Base-by-base conservation (phyloP, 2,797 vertebrate species). In the Atherinosoma microstoma region DNA sequence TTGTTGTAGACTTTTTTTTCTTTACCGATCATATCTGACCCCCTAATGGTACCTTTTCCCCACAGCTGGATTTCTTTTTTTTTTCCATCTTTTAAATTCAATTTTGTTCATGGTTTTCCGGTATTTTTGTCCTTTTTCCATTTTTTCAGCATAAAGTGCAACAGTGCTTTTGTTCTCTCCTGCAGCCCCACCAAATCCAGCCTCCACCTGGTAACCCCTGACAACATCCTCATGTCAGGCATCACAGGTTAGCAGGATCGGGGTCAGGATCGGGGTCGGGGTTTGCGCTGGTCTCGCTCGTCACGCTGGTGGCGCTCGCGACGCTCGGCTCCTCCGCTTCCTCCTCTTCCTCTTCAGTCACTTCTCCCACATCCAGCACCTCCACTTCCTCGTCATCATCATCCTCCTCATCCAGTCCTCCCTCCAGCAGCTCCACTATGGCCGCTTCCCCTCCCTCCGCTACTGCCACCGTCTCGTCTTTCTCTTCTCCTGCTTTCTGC, bases 121-220 rank as follows among this genome's bases (percentile, higher is more conserved):
- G 90, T 94, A 93, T 90, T 80, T 91, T 83, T 89, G 77, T 87
- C 71, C 84, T 73, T 85, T 82, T 93, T 91, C 92, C 92, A 90
- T 92, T 94, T 94, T 94, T 91, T 95, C 93, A 96, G 96, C 94
- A 81, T 99, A 99, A 99, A 99, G 98, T 99, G 97, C 98, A 98
- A 96, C 94, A 99, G 98, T 99, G 98, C 98, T 97, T 97, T 90
- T 96, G 93, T 97, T 96, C 95, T 95, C 94, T 90, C 82, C 82
- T 83, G 80, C 56, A 27, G 62, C 59, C 68, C 70, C 3, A 6
- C 38, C 47, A 49, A 22, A 49, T 49, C 80, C 51, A 65, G 64
- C 72, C 70, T 66, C 76, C 16, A 70, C 82, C 70, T 9, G 53
- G 65, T 60, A 54, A 81, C 68, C 81, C 75, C 80, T 3, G 51